Evolutionary conservation across 2,797 vertebrate genomes (phyloP).

Genomic region (Eospalax fontanierii): DNA sequence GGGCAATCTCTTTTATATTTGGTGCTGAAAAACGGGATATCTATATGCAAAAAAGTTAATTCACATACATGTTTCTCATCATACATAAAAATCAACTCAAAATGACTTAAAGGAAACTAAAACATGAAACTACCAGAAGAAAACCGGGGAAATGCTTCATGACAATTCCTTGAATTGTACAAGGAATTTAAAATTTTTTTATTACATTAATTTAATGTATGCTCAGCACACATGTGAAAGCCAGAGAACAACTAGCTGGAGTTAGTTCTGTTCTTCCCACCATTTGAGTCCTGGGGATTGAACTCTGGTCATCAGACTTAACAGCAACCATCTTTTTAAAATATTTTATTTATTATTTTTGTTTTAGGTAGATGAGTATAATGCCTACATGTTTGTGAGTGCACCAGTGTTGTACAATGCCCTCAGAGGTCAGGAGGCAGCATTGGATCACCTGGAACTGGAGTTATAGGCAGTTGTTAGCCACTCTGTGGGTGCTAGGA

Average conservation of each 20-base stretch:
- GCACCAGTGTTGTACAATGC: too few relatives aligned
- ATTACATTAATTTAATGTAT: too few relatives aligned
- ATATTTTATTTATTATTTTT: too few relatives aligned
- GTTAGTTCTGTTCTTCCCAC: neutral
- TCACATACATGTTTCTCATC: neutral
- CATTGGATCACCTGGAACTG: too few relatives aligned
- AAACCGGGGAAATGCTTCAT: neutral
- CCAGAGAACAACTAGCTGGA: neutral
- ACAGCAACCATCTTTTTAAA: neutral
- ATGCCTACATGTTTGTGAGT: too few relatives aligned
- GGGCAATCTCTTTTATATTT: neutral
- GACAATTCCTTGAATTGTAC: neutral
- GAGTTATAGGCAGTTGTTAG: too few relatives aligned
- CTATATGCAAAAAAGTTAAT: neutral
- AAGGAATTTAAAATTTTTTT: neutral
- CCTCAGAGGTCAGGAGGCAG: too few relatives aligned
- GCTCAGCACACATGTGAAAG: neutral
- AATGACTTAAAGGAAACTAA: neutral
- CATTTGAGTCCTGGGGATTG: too few relatives aligned
- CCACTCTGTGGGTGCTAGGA: too few relatives aligned
- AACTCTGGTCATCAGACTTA: neutral
- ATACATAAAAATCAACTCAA: neutral
- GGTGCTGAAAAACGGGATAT: neutral
- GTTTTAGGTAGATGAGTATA: too few relatives aligned
- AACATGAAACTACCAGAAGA: neutral